phyloP scores from a whole-genome alignment of 2,888 invertebrate species.

The Anorthoa munda region DNA sequence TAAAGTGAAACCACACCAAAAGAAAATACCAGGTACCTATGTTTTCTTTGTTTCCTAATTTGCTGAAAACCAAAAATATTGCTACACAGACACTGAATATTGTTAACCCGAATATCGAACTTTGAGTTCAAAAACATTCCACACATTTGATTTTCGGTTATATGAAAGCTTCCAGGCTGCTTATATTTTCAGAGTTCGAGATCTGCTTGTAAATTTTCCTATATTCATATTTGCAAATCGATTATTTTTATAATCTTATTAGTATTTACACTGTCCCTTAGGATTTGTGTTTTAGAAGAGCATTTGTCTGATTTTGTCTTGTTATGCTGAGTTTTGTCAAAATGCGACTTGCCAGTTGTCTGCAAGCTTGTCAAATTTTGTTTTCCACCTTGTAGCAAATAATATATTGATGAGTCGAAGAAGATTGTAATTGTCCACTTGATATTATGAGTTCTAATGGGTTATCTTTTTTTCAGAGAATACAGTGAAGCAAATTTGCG shows the following conservation, averaged over 20 bases:
- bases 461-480: conserved; percentile 74
- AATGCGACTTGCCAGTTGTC: no score
- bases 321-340: no score
- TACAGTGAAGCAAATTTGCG: conserved; percentile 66
- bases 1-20: conserved; percentile 62
- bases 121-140: not conserved
- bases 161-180: not conserved
- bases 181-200: not conserved
- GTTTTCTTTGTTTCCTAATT: not conserved
- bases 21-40: conserved; percentile 76
- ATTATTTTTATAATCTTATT: no score
- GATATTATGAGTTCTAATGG: not conserved
- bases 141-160: not conserved
- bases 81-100: not conserved
- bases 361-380: not conserved
- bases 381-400: not conserved
- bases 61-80: not conserved
- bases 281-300: no score
- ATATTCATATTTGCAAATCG: no score
- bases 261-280: no score
- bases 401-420: not conserved
- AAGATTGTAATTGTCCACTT: not conserved
- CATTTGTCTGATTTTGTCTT: no score
- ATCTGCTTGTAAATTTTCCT: no score
- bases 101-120: not conserved